Conservation (phyloP, 2,113 vertebrate genomes). For the Tetrax tetrax region DNA sequence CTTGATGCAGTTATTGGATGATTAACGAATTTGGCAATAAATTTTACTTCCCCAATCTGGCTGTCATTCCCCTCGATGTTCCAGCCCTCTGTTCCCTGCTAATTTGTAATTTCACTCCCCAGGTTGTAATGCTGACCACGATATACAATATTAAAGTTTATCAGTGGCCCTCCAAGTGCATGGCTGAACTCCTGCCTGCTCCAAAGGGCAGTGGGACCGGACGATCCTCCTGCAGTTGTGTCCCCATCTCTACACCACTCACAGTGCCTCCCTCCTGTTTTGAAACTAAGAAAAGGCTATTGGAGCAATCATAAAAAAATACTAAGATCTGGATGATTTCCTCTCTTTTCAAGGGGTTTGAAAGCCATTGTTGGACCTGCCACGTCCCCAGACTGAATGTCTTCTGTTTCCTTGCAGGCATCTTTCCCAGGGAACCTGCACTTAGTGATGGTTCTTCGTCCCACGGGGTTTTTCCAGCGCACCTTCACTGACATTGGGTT, state of each 20-base stretch:
- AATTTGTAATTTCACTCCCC: not conserved
- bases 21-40: conserved; percentile 40
- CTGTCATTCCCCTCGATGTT: not conserved
- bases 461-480: conserved; percentile 94
- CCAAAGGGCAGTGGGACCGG: not conserved
- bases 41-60: conserved; percentile 5
- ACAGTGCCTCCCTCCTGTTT: not conserved
- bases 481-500: conserved; percentile 96
- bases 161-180: not conserved
- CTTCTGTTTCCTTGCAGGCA: conserved; percentile 66
- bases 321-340: rapidly evolving
- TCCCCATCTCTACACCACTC: rapidly evolving
- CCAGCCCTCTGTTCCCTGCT: not conserved
- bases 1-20: conserved; percentile 11
- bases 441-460: conserved; percentile 93
- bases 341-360: not conserved
- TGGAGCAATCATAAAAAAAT: not conserved
- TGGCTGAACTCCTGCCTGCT: not conserved
- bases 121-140: not conserved
- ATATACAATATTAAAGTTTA: not conserved
- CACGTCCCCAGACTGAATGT: not conserved
- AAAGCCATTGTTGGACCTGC: not conserved
- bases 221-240: rapidly evolving
- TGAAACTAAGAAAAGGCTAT: not conserved
- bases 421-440: conserved; percentile 96